These are phyloP conservation scores for Cerceris ruficornis DNA, from an alignment of 2,888 invertebrate genomes.

Conservation along the genomic window DNA sequence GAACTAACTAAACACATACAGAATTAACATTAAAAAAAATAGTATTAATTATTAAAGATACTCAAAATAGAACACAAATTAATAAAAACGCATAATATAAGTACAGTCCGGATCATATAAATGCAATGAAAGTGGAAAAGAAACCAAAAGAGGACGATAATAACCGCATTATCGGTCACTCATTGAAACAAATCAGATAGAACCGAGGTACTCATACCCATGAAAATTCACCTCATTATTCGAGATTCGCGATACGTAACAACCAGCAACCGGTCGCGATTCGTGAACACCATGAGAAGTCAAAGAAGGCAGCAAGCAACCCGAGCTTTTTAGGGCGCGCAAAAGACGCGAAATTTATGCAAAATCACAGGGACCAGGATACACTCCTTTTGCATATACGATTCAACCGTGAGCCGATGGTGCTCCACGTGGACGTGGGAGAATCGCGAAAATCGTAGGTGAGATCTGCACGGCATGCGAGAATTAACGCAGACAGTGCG, in stretches of 20 bases:
- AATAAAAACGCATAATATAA: too few species aligned
- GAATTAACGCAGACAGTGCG: slow-evolving; percentile 44
- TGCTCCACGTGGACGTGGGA: slow-evolving; percentile 52
- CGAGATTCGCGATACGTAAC: too few species aligned
- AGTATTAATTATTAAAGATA: too few species aligned
- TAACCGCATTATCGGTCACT: slow-evolving; percentile 9
- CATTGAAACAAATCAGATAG: slow-evolving; percentile 39
- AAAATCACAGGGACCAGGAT: slow-evolving; percentile 43
- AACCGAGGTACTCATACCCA: slow-evolving; percentile 18
- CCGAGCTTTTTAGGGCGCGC: slow-evolving; percentile 23
- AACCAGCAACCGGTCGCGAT: too few species aligned
- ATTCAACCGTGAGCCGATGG: slow-evolving; percentile 33
- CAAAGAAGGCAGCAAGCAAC: neutral
- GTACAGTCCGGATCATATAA: neutral
- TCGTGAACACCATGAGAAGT: neutral
- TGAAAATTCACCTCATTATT: slow-evolving; percentile 33
- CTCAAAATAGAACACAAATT: too few species aligned
- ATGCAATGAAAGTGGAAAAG: neutral
- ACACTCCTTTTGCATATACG: slow-evolving; percentile 21
- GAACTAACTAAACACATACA: too few species aligned
- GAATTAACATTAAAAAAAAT: too few species aligned
- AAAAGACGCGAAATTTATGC: slow-evolving; percentile 41
- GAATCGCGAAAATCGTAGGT: slow-evolving; percentile 50
- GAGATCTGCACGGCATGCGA: slow-evolving; percentile 31
- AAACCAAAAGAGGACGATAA: neutral